These are phyloP conservation scores for Ctenopoma kingsleyae DNA, from an alignment of 2,797 vertebrate genomes.

Conservation along the genomic window DNA sequence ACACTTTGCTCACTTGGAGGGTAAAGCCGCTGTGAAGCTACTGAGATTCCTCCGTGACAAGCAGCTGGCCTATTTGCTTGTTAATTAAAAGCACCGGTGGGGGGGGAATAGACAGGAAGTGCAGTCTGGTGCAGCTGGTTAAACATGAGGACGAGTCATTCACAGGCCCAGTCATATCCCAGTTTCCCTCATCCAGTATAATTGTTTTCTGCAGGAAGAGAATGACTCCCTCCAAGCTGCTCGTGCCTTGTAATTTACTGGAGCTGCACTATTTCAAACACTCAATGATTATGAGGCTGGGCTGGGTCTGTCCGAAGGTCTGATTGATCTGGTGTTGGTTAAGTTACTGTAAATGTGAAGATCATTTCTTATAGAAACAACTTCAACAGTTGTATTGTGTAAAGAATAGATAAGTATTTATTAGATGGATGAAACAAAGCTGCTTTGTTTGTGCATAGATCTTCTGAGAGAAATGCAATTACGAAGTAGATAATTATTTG, in stretches of 20 bases:
- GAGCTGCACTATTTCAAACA: slow-evolving; percentile 41
- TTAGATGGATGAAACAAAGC: no score
- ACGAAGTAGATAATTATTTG: background rate
- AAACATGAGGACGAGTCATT: slow-evolving; percentile 57
- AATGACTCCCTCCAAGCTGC: slow-evolving; percentile 41
- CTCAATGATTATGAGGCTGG: slow-evolving; percentile 23
- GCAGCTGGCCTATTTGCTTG: slow-evolving; percentile 40
- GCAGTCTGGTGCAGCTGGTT: slow-evolving; percentile 66
- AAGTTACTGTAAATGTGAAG: background rate
- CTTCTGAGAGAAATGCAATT: background rate
- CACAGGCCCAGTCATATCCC: slow-evolving; percentile 40
- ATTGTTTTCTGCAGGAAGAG: slow-evolving; percentile 69
- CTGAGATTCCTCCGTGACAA: slow-evolving; percentile 24
- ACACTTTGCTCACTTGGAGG: background rate
- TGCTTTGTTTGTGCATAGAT: background rate
- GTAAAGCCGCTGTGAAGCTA: slow-evolving; percentile 7
- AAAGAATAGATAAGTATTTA: no score
- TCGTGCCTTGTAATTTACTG: slow-evolving; percentile 71
- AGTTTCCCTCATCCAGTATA: slow-evolving; percentile 34
- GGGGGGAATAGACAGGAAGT: slow-evolving; percentile 57
- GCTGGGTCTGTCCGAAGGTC: background rate
- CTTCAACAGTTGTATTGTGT: background rate
- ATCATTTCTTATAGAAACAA: background rate
- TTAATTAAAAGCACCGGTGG: slow-evolving; percentile 60
- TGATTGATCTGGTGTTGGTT: slow-evolving; percentile 1